A percentile compares a stretch with the other conserved stretches of the same genome.
phyloP scores from a whole-genome alignment of 1,140 invertebrate species.

The Maconellicoccus hirsutus region DNA sequence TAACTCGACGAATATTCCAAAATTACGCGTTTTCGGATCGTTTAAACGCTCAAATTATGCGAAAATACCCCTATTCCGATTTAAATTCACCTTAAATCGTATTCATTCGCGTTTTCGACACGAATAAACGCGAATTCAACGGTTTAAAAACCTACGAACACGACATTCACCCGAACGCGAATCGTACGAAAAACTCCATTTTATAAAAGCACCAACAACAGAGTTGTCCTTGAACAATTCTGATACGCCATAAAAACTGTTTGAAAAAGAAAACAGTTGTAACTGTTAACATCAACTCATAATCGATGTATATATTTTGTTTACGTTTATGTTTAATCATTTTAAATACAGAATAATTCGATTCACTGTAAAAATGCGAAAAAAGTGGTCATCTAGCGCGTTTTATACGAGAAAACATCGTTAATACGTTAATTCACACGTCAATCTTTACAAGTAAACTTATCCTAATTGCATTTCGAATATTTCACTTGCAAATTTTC shows the following conservation, averaged over 20 bases:
- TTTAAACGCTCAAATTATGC: too few species aligned
- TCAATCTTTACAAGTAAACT: too few species aligned
- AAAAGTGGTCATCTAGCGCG: background rate
- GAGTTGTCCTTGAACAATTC: constrained; percentile 19
- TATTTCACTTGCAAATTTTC: too few species aligned
- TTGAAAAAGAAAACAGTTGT: constrained; percentile 22
- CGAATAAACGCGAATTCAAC: too few species aligned
- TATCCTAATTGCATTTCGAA: too few species aligned
- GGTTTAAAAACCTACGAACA: background rate
- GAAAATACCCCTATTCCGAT: too few species aligned
- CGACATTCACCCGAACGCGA: background rate
- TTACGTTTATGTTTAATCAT: constrained; percentile 11
- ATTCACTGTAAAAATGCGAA: background rate
- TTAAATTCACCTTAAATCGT: too few species aligned
- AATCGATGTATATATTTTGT: constrained; percentile 15
- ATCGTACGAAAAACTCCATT: background rate
- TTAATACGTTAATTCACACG: background rate
- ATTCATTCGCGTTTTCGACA: too few species aligned
- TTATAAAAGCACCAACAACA: constrained; percentile 17
- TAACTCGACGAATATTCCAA: too few species aligned
- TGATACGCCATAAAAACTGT: constrained; percentile 20
- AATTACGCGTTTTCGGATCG: too few species aligned
- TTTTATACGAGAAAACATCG: background rate
- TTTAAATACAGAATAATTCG: background rate
- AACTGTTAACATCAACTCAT: constrained; percentile 9